phyloP scores from a whole-genome alignment of 2,797 vertebrate species.

The Amphiprion clarkii region DNA sequence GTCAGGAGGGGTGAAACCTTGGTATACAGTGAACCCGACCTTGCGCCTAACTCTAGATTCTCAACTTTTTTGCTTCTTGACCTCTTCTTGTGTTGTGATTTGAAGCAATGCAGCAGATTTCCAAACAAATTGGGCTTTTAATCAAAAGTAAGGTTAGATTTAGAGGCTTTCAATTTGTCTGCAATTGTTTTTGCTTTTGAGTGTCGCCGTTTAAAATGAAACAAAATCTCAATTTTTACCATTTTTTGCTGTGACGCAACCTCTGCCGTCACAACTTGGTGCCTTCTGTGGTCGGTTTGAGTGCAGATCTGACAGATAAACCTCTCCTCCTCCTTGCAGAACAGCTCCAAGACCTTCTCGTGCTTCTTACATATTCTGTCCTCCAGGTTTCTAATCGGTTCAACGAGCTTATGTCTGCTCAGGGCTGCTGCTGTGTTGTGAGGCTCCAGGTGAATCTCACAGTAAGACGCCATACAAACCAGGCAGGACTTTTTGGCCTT shows the following conservation, averaged over 20 bases:
- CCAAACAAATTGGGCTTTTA: too few species aligned
- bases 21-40: too few species aligned
- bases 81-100: too few species aligned
- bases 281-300: constrained; percentile 6
- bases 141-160: too few species aligned
- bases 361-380: constrained; percentile 10
- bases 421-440: constrained; percentile 17
- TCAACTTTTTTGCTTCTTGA: too few species aligned
- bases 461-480: constrained; percentile 15
- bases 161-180: too few species aligned
- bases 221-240: neutral
- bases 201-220: neutral
- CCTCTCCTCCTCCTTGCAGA: neutral
- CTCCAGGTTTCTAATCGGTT: constrained; percentile 9
- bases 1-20: too few species aligned
- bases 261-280: constrained; percentile 23
- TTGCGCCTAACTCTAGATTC: too few species aligned
- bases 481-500: constrained; percentile 17
- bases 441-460: constrained; percentile 17
- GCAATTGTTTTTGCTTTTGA: too few species aligned
- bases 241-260: neutral
- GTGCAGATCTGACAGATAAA: constrained; percentile 25
- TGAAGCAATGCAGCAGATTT: too few species aligned
- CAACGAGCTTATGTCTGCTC: constrained; percentile 15
- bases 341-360: constrained; percentile 10